Conservation (phyloP, 2,113 vertebrate species). For the Mustelus asterias region DNA sequence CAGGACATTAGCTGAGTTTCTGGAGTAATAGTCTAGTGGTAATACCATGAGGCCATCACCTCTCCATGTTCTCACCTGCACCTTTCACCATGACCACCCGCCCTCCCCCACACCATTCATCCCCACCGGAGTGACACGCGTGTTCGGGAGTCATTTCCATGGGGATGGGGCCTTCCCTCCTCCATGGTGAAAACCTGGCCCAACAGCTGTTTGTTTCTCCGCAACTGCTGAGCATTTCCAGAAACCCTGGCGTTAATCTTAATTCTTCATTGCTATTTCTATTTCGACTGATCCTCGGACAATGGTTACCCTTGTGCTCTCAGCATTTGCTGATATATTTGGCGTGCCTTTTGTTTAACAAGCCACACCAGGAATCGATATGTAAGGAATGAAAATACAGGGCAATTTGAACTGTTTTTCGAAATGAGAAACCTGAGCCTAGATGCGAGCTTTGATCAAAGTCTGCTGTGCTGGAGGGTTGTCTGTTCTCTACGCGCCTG, state of each 20-base stretch:
- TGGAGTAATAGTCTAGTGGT: too few species aligned
- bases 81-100: too few species aligned
- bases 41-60: too few species aligned
- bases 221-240: not conserved
- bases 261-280: not conserved
- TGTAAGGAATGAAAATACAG: not conserved
- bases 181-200: too few species aligned
- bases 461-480: not conserved
- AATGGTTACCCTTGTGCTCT: not conserved
- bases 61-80: too few species aligned
- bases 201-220: not conserved
- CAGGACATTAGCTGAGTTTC: too few species aligned
- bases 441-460: conserved; percentile 31
- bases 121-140: too few species aligned
- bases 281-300: not conserved
- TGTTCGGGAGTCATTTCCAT: too few species aligned
- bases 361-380: not conserved
- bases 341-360: not conserved
- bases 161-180: too few species aligned
- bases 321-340: not conserved
- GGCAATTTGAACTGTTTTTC: not conserved
- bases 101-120: too few species aligned
- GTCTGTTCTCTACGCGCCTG: conserved; percentile 42
- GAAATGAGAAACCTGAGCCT: not conserved
- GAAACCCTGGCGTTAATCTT: not conserved